Percentiles rank a stretch among this genome's conserved stretches.
Evolutionary conservation across 2,113 vertebrate species (phyloP).

Genomic region (Coturnix japonica): DNA sequence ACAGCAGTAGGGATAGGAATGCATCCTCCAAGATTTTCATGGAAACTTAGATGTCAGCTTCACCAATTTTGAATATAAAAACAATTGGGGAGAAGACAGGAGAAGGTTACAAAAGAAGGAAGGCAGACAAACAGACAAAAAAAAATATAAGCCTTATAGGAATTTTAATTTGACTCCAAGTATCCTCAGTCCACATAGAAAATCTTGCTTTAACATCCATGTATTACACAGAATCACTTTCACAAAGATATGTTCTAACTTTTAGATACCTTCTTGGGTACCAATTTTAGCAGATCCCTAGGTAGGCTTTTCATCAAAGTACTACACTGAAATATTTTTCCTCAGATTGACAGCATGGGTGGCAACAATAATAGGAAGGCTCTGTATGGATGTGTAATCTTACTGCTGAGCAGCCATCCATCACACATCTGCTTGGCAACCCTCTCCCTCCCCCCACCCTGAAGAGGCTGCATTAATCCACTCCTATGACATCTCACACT

Average conservation of each 20-base stretch:
- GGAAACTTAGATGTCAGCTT: neutral
- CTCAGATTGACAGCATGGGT: neutral
- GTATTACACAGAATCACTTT: neutral
- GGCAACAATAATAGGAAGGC: slow-evolving; percentile 13
- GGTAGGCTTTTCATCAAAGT: neutral
- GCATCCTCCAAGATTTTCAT: neutral
- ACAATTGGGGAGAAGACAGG: neutral
- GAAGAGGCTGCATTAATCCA: neutral
- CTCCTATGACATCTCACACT: neutral
- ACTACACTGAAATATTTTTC: neutral
- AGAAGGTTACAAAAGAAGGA: neutral
- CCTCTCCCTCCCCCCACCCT: neutral
- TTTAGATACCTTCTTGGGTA: neutral
- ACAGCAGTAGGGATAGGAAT: neutral
- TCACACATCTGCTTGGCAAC: slow-evolving; percentile 1
- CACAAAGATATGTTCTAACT: neutral
- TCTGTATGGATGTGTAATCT: slow-evolving; percentile 4
- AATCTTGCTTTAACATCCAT: neutral
- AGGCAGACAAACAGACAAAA: neutral
- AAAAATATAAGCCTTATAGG: neutral
- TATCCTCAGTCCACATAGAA: neutral
- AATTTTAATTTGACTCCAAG: neutral
- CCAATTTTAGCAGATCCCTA: neutral
- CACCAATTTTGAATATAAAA: neutral
- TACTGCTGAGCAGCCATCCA: slow-evolving; percentile 12